Evolutionary conservation across 2,888 invertebrate species (phyloP).

Genomic region (Aphodius sticticus): DNA sequence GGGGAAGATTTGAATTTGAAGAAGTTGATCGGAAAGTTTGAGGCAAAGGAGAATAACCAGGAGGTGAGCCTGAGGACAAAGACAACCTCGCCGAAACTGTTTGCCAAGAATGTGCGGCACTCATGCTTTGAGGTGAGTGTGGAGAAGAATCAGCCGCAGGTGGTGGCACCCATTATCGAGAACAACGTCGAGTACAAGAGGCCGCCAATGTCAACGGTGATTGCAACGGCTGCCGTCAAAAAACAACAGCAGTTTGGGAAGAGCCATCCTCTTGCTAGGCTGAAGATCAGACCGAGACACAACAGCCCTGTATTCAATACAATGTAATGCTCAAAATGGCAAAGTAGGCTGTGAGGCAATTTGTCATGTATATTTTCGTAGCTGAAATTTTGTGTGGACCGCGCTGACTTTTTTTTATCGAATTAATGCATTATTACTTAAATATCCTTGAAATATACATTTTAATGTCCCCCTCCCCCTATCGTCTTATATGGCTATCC

Average conservation of each 20-base stretch:
- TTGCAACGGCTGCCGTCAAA: constrained; percentile 72
- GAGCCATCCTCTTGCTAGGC: constrained; percentile 89
- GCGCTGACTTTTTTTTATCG: constrained; percentile 8
- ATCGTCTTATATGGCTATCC: constrained; percentile 12
- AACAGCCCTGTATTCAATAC: constrained; percentile 89
- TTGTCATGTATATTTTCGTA: constrained; percentile 31
- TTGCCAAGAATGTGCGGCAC: constrained; percentile 47
- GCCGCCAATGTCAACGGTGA: constrained; percentile 69
- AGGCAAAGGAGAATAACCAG: constrained; percentile 50
- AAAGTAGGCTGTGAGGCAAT: constrained; percentile 30
- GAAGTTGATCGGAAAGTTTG: constrained; percentile 80
- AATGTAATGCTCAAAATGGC: constrained; percentile 68
- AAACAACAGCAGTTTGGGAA: constrained; percentile 91
- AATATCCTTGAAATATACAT: constrained; percentile 14
- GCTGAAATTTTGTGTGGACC: constrained; percentile 36
- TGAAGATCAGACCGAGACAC: constrained; percentile 80
- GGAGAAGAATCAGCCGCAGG: constrained; percentile 49
- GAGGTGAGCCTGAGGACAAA: constrained; percentile 48
- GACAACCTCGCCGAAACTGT: constrained; percentile 32
- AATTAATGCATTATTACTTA: constrained; percentile 5
- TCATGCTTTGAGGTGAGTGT: constrained; percentile 56
- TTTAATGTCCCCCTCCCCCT: not conserved
- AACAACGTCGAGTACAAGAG: constrained; percentile 52
- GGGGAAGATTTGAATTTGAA: constrained; percentile 75
- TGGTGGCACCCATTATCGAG: constrained; percentile 48